A percentile compares a stretch with the other conserved stretches of the same genome.
These are phyloP conservation scores for Drosophila atroscutellata DNA, from an alignment of 2,888 invertebrate genomes.

Conservation along the genomic window DNA sequence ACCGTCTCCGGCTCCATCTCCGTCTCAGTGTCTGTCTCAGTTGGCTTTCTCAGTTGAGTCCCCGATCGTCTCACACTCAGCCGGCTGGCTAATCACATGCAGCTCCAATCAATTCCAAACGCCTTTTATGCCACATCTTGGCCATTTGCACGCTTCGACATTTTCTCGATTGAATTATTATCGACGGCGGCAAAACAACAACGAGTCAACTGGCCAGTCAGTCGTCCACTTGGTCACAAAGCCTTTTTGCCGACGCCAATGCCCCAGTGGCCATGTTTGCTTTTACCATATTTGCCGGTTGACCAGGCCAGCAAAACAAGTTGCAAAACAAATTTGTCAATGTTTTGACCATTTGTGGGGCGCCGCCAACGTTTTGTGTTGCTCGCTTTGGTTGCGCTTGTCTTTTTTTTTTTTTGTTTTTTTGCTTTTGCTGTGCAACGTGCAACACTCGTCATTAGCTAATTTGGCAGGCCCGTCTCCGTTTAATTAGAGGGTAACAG, in stretches of 20 bases:
- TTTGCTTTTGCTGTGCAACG: neutral
- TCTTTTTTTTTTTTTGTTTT: constrained; percentile 13
- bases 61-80: constrained; percentile 28
- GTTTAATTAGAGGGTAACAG: constrained; percentile 73
- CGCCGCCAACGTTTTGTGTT: constrained; percentile 39
- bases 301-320: constrained; percentile 58
- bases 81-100: constrained; percentile 74
- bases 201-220: constrained; percentile 4
- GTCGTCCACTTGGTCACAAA: constrained; percentile 29
- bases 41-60: constrained; percentile 4
- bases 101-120: constrained; percentile 76
- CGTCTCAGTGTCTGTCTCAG: neutral
- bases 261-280: constrained; percentile 53
- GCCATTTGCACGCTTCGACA: constrained; percentile 79
- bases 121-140: constrained; percentile 70
- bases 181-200: constrained; percentile 47
- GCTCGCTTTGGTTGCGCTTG: constrained; percentile 34
- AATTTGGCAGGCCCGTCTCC: constrained; percentile 76
- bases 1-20: neutral
- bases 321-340: constrained; percentile 81
- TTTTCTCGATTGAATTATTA: constrained; percentile 79
- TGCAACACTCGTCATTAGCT: constrained; percentile 63
- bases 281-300: constrained; percentile 41
- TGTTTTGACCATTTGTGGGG: constrained; percentile 71
- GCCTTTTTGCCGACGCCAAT: constrained; percentile 51